Evolutionary conservation across 2,113 vertebrate genomes (phyloP).

Genomic region (Sebastes schlegelii): DNA sequence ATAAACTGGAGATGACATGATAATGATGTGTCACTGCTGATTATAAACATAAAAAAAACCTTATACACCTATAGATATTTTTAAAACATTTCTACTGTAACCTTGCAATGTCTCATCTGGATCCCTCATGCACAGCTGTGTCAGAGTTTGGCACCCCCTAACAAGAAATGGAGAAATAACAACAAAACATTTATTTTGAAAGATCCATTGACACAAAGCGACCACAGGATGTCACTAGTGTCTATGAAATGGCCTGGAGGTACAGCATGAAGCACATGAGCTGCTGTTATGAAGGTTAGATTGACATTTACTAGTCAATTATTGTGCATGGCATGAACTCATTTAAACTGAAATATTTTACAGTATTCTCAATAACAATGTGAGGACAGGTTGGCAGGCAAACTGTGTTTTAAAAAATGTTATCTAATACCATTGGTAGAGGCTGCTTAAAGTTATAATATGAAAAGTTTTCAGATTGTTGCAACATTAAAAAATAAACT

Average conservation of each 20-base stretch:
- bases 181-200: not conserved
- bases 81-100: not conserved
- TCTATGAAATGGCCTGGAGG: not conserved
- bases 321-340: not conserved
- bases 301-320: not conserved
- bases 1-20: not conserved
- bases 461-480: not conserved
- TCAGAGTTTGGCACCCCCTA: slow-evolving; percentile 35
- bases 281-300: not conserved
- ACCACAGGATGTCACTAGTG: slow-evolving; percentile 73
- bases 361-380: not conserved
- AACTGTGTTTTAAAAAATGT: not conserved
- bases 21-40: not conserved
- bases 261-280: not conserved
- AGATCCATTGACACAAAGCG: slow-evolving; percentile 17
- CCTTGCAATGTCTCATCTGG: not conserved
- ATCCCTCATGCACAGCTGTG: not conserved
- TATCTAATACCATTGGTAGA: not conserved
- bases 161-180: not conserved
- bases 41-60: not conserved
- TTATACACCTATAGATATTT: not conserved
- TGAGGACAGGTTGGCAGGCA: not conserved
- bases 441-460: not conserved
- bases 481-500: not conserved
- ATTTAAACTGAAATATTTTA: not conserved